Evolutionary conservation across 2,113 vertebrate genomes (phyloP).

Genomic region (Myiagra hebetior): DNA sequence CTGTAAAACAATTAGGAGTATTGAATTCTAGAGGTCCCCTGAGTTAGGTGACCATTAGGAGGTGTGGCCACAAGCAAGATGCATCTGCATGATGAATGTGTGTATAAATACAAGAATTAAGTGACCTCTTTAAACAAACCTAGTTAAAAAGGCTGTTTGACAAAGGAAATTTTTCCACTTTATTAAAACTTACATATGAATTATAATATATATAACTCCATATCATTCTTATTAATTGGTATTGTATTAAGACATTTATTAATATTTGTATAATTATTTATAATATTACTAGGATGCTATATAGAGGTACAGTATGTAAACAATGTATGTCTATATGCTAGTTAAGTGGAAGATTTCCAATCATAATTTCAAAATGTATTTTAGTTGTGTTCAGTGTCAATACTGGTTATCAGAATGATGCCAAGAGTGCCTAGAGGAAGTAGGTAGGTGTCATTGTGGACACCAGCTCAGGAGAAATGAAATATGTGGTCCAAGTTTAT

Average conservation of each 20-base stretch:
- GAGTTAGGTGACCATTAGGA: not conserved
- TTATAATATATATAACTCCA: not conserved
- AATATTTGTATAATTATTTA: not conserved
- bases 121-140: not conserved
- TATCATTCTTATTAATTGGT: not conserved
- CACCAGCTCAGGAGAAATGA: not conserved
- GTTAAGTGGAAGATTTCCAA: not conserved
- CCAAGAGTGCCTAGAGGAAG: not conserved
- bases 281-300: not conserved
- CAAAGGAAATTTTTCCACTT: not conserved
- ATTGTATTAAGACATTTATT: too few relatives aligned
- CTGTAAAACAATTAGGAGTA: not conserved
- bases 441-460: not conserved
- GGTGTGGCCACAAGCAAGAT: not conserved
- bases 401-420: not conserved
- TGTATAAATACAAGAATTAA: not conserved
- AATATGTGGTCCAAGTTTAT: not conserved
- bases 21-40: not conserved
- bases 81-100: not conserved
- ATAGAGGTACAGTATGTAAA: not conserved
- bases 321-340: not conserved
- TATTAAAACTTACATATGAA: not conserved
- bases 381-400: not conserved
- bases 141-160: not conserved
- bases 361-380: not conserved